Percentiles rank a stretch among this genome's conserved stretches.
phyloP scores from a whole-genome alignment of 2,888 invertebrate species.

The Dione juno region DNA sequence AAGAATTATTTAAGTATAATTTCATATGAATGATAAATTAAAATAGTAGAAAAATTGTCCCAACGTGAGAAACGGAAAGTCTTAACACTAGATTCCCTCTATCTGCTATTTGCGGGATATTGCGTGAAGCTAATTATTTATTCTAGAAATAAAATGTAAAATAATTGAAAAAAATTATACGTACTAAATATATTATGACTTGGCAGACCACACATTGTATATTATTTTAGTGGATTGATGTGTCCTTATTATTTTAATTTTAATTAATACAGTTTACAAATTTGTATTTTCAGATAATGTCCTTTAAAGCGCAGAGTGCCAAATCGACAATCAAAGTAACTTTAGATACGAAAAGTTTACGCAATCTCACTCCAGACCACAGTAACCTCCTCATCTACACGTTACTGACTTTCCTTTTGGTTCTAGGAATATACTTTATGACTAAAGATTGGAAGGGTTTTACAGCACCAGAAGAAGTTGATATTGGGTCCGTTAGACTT shows the following conservation, averaged over 20 bases:
- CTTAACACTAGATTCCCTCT: no score
- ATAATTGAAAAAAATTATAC: no score
- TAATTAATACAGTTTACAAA: not conserved
- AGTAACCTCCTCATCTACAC: conserved; percentile 54
- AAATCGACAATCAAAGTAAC: conserved; percentile 42
- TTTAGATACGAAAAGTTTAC: conserved; percentile 37
- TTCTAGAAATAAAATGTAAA: no score
- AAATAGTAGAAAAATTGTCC: no score
- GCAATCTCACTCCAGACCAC: conserved; percentile 29
- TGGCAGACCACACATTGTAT: not conserved
- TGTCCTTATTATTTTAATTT: not conserved
- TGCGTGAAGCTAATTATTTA: no score
- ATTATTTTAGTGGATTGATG: not conserved
- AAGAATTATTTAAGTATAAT: no score
- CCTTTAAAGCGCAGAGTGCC: conserved; percentile 35
- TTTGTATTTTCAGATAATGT: conserved; percentile 39
- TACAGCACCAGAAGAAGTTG: conserved; percentile 66
- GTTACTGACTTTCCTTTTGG: conserved; percentile 53
- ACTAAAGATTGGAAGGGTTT: conserved; percentile 65
- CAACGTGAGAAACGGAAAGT: no score
- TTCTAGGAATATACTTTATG: conserved; percentile 54
- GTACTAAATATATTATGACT: no score
- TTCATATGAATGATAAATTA: no score
- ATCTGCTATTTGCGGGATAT: no score
- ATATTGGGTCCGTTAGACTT: conserved; percentile 61